Evolutionary conservation across 1,140 invertebrate species (phyloP), one percentile per base, ranked within the genome.

Genomic region (Popillia japonica): DNA sequence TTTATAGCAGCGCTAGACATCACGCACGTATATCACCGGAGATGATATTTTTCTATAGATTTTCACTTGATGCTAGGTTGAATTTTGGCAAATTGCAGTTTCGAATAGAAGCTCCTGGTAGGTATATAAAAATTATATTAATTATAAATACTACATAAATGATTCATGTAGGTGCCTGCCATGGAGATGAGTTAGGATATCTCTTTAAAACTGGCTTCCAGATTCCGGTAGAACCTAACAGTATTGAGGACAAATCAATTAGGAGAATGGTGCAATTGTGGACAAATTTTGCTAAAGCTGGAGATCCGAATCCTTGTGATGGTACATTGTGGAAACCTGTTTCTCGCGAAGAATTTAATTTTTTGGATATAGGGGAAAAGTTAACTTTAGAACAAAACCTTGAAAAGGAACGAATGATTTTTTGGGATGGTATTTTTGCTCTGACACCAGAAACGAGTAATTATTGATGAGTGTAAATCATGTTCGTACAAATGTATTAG

Each of bases 231-330:
- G 44, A 74, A 11, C 48, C 72, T 17, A 41, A 72, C 10, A 76
- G 77, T 40, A 22, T 64, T 3, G 82, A 81, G 75, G 75, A 76
- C 40, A 78, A 75, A 20, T 48, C 42, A 6, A 61, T 80, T 34
- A 6, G 64, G 55, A 80, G 80, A 40, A 81, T 89, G 20, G 83
- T 83, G 2, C 82, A 81, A 77, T 83, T 88, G 78, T 88, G 87
- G 87, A 87, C 87, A 3, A 84, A 87, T 79, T 89, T 89, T 84
- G 86, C 87, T 8, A 88, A 86, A 83, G 81, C 80, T 55, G 85
- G 83, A 6, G 78, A 82, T 77, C 83, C 83, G 34, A 83, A 77
- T 55, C 77, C 72, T n/a, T 78, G 22, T 0, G 44, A 77, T n/a
- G 78, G 77, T 27, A 73, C 81, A 34, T 48, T 61, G 7, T 82